These are phyloP conservation scores for Scaptomyza cyrtandrae DNA, from an alignment of 2,888 invertebrate genomes.

Conservation along the genomic window DNA sequence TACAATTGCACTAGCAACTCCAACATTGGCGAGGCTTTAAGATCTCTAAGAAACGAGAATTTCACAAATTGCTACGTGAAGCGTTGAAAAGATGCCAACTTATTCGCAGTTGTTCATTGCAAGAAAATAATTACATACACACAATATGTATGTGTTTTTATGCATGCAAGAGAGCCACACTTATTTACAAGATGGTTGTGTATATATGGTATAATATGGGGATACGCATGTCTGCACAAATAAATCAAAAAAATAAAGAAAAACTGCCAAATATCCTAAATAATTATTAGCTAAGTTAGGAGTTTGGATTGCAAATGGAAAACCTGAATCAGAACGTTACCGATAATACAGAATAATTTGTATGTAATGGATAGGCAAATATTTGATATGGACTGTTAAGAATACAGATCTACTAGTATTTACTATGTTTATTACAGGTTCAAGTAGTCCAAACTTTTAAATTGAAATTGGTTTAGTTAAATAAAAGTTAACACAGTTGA, in stretches of 20 bases:
- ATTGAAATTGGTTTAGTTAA: no score
- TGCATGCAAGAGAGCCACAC: slow-evolving; percentile 13
- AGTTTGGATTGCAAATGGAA: background rate
- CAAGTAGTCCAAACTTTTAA: no score
- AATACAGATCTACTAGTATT: no score
- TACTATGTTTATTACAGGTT: no score
- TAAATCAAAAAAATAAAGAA: slow-evolving; percentile 19
- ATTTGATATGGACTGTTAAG: no score
- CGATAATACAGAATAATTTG: background rate
- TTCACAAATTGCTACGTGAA: slow-evolving; percentile 77
- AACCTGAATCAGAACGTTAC: background rate
- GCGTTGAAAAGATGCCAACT: slow-evolving; percentile 77
- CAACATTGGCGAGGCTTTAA: slow-evolving; percentile 16
- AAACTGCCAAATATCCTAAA: background rate
- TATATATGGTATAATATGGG: slow-evolving; percentile 2
- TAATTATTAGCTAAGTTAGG: background rate
- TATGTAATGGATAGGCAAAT: background rate
- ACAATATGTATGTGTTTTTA: background rate
- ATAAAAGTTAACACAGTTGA: no score
- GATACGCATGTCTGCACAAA: slow-evolving; percentile 32
- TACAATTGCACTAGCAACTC: slow-evolving; percentile 28
- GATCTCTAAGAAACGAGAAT: slow-evolving; percentile 56
- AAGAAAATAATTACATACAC: slow-evolving; percentile 3
- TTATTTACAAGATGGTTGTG: slow-evolving; percentile 15
- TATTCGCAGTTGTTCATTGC: slow-evolving; percentile 24